Evolutionary conservation across 2,888 invertebrate genomes (phyloP).

Genomic region (Meloe dianella): DNA sequence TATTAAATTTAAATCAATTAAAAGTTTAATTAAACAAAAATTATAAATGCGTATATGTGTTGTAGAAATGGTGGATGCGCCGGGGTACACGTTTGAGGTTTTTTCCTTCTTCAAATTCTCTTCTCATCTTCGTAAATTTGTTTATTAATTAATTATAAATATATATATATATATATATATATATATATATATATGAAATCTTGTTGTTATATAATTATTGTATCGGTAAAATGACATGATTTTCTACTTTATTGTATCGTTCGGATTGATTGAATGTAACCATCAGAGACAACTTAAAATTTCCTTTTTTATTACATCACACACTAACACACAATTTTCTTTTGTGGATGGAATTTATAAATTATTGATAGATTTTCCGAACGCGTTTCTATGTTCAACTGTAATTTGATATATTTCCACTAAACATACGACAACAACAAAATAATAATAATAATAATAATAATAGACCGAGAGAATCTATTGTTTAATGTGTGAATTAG

Average conservation of each 20-base stretch:
- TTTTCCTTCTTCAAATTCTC: background rate
- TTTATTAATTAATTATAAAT: no score
- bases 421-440: background rate
- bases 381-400: background rate
- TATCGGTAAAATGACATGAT: constrained; percentile 36
- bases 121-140: no score
- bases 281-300: constrained; percentile 10
- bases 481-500: background rate
- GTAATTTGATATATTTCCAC: background rate
- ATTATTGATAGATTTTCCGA: background rate
- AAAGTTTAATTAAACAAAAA: no score
- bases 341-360: no score
- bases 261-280: background rate
- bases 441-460: background rate
- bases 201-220: constrained; percentile 34
- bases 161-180: no score
- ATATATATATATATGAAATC: no score
- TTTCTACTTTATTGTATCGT: constrained; percentile 32
- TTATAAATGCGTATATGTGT: no score
- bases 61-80: constrained; percentile 4
- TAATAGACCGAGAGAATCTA: background rate
- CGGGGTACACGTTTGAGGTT: background rate
- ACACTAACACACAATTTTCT: no score
- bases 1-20: no score
- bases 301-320: background rate